These are phyloP conservation scores for Clupea harengus DNA, from an alignment of 2,113 vertebrate species.

Conservation along the genomic window DNA sequence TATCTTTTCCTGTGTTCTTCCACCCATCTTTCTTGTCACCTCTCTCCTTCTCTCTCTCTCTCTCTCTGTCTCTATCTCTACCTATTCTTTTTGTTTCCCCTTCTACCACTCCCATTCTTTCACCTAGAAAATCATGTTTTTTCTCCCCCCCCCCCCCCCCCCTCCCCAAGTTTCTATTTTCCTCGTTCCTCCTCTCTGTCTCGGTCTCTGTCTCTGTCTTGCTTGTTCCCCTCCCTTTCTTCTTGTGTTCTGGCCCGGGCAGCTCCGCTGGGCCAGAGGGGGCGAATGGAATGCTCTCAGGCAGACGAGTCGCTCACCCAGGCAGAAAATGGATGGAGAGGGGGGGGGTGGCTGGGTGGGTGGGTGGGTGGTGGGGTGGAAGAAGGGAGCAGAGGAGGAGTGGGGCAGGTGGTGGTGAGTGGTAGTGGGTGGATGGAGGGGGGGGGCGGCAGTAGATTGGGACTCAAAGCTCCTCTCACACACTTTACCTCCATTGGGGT, in stretches of 20 bases:
- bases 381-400: not conserved
- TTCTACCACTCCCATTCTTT: not conserved
- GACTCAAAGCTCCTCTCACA: slow-evolving; percentile 36
- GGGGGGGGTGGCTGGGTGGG: slow-evolving; percentile 25
- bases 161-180: not conserved
- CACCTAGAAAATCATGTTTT: not conserved
- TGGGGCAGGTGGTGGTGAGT: not conserved
- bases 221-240: not conserved
- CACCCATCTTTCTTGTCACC: not conserved
- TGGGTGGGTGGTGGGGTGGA: not conserved
- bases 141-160: not conserved
- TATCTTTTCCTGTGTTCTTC: not conserved
- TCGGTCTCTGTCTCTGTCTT: not conserved
- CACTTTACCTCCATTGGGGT: slow-evolving; percentile 38
- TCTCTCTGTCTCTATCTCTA: slow-evolving; percentile 6
- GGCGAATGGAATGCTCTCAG: slow-evolving; percentile 38
- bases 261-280: slow-evolving; percentile 24
- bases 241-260: slow-evolving; percentile 4
- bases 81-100: not conserved
- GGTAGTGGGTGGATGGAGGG: not conserved
- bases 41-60: not conserved
- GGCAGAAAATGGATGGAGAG: slow-evolving; percentile 46
- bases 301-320: slow-evolving; percentile 48
- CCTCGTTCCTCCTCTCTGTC: not conserved
- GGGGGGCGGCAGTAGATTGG: slow-evolving; percentile 11